Evolutionary conservation across 2,113 vertebrate genomes (phyloP), one percentile per base, ranked within the genome.

Genomic region (Engraulis encrasicolus): DNA sequence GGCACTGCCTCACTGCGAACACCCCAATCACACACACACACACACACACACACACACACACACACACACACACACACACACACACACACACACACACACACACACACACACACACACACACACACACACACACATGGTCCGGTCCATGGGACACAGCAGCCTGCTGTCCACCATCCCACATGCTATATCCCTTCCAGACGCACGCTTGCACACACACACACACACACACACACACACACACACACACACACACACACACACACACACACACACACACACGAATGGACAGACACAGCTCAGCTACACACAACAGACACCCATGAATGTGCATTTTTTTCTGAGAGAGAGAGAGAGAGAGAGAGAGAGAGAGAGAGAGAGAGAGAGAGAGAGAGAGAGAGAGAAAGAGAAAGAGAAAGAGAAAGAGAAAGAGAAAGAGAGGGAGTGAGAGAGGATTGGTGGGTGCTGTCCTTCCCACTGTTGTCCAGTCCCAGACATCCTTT

Each of bases 401-500:
- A n/a, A n/a, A n/a, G n/a, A n/a, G n/a, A n/a, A n/a, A n/a, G n/a
- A n/a, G n/a, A n/a, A n/a, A n/a, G n/a, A n/a, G n/a, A n/a, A n/a
- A n/a, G n/a, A n/a, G n/a, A n/a, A n/a, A n/a, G n/a, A n/a, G n/a
- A n/a, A n/a, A n/a, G n/a, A n/a, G n/a, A n/a, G n/a, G n/a, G n/a
- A n/a, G n/a, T n/a, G n/a, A n/a, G n/a, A n/a, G n/a, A n/a, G n/a
- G n/a, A n/a, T n/a, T n/a, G n/a, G n/a, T n/a, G 23, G 23, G 23
- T 27, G 23, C 23, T 66, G 58, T 27, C 58, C 58, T 7, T 31
- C 58, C 15, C 23, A 11, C 58, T 82, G 82, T 78, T 45, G 50
- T 82, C 82, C 49, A 50, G 74, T 80, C 79, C 80, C 80, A 82
- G 86, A 81, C 80, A n/a, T 71, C 74, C 81, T 52, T 50, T 81